Percentiles rank a stretch among this genome's conserved stretches.
Conservation (phyloP, 2,797 vertebrate genomes). For the Merluccius polli region DNA sequence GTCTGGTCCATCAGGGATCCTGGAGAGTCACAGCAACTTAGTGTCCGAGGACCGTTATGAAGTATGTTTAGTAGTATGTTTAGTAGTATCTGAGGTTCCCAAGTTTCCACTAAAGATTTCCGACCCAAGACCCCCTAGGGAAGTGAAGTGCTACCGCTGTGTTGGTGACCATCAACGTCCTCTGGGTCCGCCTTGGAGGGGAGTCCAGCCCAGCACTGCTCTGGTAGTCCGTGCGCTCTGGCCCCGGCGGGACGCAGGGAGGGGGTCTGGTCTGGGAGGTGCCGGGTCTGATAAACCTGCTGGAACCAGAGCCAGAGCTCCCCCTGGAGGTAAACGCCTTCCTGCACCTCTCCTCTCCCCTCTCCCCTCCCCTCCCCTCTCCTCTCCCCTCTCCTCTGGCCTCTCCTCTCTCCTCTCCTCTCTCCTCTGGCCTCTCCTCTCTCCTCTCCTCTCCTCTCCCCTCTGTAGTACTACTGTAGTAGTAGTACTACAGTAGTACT, state of each 20-base stretch:
- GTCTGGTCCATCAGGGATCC: neutral
- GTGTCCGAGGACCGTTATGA: neutral
- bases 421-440: no score
- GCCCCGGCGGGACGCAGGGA: neutral
- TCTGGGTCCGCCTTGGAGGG: no score
- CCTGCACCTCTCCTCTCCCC: neutral
- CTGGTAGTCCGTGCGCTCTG: neutral
- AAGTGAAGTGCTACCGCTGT: no score
- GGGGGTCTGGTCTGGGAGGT: neutral
- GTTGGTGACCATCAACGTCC: no score
- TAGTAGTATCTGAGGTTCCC: neutral
- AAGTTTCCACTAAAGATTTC: neutral
- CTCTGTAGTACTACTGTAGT: no score
- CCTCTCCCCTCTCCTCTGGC: no score
- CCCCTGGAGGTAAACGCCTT: neutral
- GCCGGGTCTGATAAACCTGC: neutral
- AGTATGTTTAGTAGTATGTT: neutral
- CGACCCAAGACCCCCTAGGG: no score
- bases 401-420: no score
- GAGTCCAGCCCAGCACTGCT: neutral
- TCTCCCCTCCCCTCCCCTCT: no score
- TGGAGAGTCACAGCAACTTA: neutral
- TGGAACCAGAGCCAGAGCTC: neutral
- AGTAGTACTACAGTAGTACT: no score
- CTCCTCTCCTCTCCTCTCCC: no score